These are phyloP conservation scores for Tenebrosternarchus preto DNA, from an alignment of 2,113 vertebrate species.

Conservation along the genomic window DNA sequence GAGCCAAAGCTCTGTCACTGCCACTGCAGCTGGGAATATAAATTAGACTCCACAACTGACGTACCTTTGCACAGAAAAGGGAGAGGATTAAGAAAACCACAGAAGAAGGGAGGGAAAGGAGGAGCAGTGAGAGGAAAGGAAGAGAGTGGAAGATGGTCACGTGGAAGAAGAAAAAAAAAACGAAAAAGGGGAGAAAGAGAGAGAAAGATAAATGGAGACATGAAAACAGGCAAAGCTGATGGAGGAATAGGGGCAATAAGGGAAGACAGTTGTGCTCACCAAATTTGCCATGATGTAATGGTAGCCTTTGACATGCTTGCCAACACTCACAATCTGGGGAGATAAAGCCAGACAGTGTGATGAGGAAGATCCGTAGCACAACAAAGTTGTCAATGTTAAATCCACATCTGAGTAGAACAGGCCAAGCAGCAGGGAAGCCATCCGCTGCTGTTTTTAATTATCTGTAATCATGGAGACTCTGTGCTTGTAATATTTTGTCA, in stretches of 20 bases:
- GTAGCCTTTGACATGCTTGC: constrained; percentile 97
- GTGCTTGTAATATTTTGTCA: constrained; percentile 26
- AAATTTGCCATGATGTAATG: constrained; percentile 99
- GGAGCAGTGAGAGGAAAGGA: neutral
- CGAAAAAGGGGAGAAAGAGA: neutral
- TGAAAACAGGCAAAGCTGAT: constrained; percentile 8
- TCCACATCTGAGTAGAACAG: constrained; percentile 20
- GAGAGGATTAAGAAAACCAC: constrained; percentile 34
- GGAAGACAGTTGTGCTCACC: constrained; percentile 72
- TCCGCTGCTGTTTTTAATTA: constrained; percentile 46
- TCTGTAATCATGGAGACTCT: constrained; percentile 38
- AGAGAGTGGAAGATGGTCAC: neutral
- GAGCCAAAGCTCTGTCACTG: constrained; percentile 39
- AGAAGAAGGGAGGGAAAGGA: neutral
- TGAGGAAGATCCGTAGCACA: constrained; percentile 27
- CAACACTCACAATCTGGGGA: constrained; percentile 92
- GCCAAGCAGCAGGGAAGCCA: neutral
- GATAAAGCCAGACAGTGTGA: constrained; percentile 41
- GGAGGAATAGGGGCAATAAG: constrained; percentile 15
- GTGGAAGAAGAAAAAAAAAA: neutral
- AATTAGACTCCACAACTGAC: constrained; percentile 49
- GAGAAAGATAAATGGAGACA: neutral
- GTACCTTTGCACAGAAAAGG: constrained; percentile 36
- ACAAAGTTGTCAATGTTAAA: constrained; percentile 26
- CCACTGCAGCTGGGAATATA: constrained; percentile 44